Conservation (phyloP, 2,888 invertebrate species). For the Tachina fera region DNA sequence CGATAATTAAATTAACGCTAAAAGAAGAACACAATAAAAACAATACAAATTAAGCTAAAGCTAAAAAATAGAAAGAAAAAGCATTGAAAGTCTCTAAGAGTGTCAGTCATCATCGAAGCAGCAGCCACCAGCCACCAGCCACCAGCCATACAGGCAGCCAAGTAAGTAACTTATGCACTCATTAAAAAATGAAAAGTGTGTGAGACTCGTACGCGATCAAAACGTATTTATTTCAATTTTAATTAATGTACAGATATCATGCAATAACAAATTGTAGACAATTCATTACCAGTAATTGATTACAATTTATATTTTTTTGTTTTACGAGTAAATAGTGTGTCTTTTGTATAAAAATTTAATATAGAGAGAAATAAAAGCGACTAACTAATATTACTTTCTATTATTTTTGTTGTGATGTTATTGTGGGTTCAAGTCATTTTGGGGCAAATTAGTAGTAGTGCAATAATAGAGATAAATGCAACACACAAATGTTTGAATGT, state of each 20-base stretch:
- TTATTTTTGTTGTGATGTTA: slow-evolving; percentile 21
- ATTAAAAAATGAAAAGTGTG: slow-evolving; percentile 43
- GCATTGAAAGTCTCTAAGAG: slow-evolving; percentile 3
- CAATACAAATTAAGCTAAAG: slow-evolving; percentile 15
- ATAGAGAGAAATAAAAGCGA: slow-evolving; percentile 1
- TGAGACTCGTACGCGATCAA: slow-evolving; percentile 26
- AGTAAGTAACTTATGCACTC: slow-evolving; percentile 37
- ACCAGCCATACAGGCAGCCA: not conserved
- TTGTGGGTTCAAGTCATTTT: slow-evolving; percentile 3
- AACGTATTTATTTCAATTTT: slow-evolving; percentile 68
- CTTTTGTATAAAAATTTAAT: slow-evolving; percentile 58
- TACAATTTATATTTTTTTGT: slow-evolving; percentile 65
- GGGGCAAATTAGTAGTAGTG: slow-evolving; percentile 23
- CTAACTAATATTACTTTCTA: slow-evolving; percentile 51
- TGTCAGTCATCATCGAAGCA: slow-evolving; percentile 17
- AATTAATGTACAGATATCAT: slow-evolving; percentile 74
- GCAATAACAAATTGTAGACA: slow-evolving; percentile 71
- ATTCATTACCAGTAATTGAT: slow-evolving; percentile 71
- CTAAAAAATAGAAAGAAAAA: slow-evolving; percentile 16
- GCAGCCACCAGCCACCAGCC: not conserved
- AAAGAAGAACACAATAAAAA: slow-evolving; percentile 20
- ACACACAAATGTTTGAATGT: slow-evolving; percentile 13
- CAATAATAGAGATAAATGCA: slow-evolving; percentile 34
- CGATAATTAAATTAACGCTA: slow-evolving; percentile 68
- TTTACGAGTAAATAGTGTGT: slow-evolving; percentile 44